phyloP scores from a whole-genome alignment of 2,888 invertebrate genomes.

The Torymus texanus region DNA sequence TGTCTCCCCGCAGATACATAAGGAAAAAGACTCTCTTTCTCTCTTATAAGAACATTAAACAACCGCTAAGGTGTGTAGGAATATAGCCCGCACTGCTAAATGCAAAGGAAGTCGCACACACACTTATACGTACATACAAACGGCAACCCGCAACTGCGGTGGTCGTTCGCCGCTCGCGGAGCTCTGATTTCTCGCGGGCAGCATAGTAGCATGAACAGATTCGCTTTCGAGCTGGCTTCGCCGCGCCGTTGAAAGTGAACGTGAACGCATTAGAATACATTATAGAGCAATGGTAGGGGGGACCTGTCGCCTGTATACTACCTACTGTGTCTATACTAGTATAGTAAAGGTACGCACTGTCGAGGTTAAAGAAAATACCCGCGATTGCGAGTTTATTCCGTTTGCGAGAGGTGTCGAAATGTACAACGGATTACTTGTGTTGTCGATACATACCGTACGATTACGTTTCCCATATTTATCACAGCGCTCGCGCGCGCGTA shows the following conservation, averaged over 20 bases:
- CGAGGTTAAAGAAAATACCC: conserved; percentile 54
- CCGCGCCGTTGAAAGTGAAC: conserved; percentile 61
- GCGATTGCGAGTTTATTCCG: conserved; percentile 42
- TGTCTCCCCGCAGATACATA: too few species aligned
- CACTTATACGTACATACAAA: too few species aligned
- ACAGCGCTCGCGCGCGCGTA: too few species aligned
- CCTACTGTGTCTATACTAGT: too few species aligned
- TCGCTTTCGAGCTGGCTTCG: conserved; percentile 52
- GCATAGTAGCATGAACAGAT: conserved; percentile 45
- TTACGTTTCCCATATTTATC: too few species aligned
- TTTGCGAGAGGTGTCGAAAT: conserved; percentile 38
- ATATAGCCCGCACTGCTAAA: too few species aligned
- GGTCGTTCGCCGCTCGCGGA: not conserved
- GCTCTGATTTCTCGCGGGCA: conserved; percentile 48
- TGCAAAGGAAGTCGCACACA: too few species aligned
- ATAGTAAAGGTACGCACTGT: conserved; percentile 19
- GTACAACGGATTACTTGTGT: conserved; percentile 2
- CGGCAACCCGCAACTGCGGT: too few species aligned
- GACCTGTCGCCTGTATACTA: conserved; percentile 39
- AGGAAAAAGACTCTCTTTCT: too few species aligned
- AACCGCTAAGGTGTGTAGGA: too few species aligned
- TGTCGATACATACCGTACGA: too few species aligned
- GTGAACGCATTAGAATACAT: conserved; percentile 62
- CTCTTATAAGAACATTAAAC: too few species aligned
- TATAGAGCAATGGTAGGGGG: conserved; percentile 29